Base-by-base conservation (phyloP, 2,113 vertebrate genomes). In the Paramormyrops kingsleyae region DNA sequence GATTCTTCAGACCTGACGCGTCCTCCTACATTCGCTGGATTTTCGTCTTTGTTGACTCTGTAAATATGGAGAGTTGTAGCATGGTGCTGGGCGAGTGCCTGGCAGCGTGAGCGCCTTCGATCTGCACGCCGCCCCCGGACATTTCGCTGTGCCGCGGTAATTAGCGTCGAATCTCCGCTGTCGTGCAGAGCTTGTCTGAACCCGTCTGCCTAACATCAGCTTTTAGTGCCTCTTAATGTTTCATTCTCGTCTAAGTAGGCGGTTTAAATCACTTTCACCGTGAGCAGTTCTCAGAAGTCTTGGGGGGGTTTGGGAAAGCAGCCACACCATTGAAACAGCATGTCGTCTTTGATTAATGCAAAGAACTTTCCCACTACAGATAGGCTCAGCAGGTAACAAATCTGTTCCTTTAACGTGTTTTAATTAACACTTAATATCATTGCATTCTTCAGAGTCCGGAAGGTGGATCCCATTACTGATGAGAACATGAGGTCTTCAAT, bases 171-270 rank as follows among this genome's bases (percentile, higher is more conserved):
- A 5, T 52, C 9, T 52, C 85, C 42, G n/a, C 56, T 50, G 35
- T 8, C 6, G 9, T 47, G 44, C 90, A n/a, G 42, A 88, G 87
- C 94, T 91, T 94, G 94, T 87, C 92, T 92, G 91, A 89, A 92
- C 95, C 90, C 94, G 94, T 39, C 56, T 39, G 0, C 39, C 70
- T 93, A 90, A 90, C 74, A 56, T 84, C 44, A 88, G 92, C 93
- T 94, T 91, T 93, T 88, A 90, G 88, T 89, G 0, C 21, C n/a
- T 24, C 80, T 77, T 93, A 91, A 94, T 93, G 91, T 91, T 83
- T 49, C 10, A 27, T 12, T 90, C 46, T 42, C 24, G 50, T 88
- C 80, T 74, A 6, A 50, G 88, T 87, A 89, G 92, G 83, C 31
- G 5, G 17, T 24, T 85, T 85, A 85, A 47, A 86, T 86, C 24